A percentile compares a stretch with the other conserved stretches of the same genome.
Evolutionary conservation across 2,113 vertebrate species (phyloP).

Genomic region (Diadophis punctatus): DNA sequence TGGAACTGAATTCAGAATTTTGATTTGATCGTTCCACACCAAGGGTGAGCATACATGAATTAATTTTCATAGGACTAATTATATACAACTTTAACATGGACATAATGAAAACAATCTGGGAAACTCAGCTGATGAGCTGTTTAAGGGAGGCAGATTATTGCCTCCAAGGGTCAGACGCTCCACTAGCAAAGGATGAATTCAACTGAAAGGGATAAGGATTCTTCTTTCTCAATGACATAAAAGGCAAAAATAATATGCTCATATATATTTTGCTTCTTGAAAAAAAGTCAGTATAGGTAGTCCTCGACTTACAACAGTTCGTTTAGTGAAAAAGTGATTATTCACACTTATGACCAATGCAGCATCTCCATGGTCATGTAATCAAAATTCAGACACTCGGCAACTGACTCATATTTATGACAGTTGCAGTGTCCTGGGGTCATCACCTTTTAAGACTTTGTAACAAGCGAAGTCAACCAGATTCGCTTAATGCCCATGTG

Average conservation of each 20-base stretch:
- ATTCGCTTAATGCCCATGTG: no score
- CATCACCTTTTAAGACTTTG: not conserved
- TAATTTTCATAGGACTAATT: not conserved
- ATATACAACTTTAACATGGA: not conserved
- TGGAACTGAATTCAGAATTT: not conserved
- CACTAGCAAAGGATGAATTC: not conserved
- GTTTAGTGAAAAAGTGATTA: not conserved
- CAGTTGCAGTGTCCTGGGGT: not conserved
- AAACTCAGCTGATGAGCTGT: not conserved
- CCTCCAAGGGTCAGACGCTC: not conserved
- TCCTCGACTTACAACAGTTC: not conserved
- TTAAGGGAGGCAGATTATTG: not conserved
- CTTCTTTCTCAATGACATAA: constrained; percentile 19
- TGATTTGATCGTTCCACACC: not conserved
- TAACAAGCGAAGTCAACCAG: no score
- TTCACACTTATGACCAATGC: not conserved
- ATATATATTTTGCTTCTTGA: not conserved
- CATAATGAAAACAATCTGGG: not conserved
- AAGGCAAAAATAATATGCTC: not conserved
- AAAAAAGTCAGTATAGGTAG: not conserved
- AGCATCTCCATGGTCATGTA: not conserved
- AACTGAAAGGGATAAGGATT: constrained; percentile 21
- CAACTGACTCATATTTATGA: not conserved
- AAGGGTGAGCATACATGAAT: not conserved
- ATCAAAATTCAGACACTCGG: not conserved